Evolutionary conservation across 2,797 vertebrate genomes (phyloP), one percentile per base, ranked within the genome.

Genomic region (Bryconaethiops microstoma): DNA sequence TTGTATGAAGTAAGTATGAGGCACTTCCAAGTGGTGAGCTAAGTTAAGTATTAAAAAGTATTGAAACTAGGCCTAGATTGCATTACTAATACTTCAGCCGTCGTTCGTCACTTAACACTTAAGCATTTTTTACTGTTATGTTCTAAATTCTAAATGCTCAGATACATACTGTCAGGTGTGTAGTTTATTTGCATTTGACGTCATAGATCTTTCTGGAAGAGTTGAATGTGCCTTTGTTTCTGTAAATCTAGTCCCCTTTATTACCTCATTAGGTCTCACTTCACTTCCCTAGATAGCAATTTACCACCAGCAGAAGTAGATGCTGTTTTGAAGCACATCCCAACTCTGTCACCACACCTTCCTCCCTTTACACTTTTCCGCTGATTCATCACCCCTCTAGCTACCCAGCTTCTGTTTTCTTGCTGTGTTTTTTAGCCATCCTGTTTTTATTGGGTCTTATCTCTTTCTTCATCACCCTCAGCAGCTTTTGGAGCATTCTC

Each of bases 231-330:
- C 17, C 23, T 35, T 1, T 39, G 14, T 64, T 16, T 35, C 25
- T 63, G 29, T 64, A 17, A 64, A 40, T 64, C 35, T 8, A 64
- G 63, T 17, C 63, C 19, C 62, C 14, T 64, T 64, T 64, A 64
- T 39, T 5, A 64, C 63, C 63, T 39, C 39, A 64, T 35, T 64
- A 62, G 25, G 60, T 25, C 23, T 17, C 25, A 64, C 14, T 9
- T 40, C 1, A 0, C 16, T 29, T 39, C 29, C 6, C 14, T 39
- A 35, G 3, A 13, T 29, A 64, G 29, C 19, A 5, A 17, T 39
- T 64, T 9, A 64, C 29, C 19, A 17, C 6, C 63, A 39, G 63
- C 13, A 64, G 16, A 35, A 39, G n/a, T 63, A 16, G 25, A 35
- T 3, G 25, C 13, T 63, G 14, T 14, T 63, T 13, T 29, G 59